These are phyloP conservation scores for Corythornis madagascariensis DNA, from an alignment of 2,113 vertebrate genomes.

Conservation along the genomic window DNA sequence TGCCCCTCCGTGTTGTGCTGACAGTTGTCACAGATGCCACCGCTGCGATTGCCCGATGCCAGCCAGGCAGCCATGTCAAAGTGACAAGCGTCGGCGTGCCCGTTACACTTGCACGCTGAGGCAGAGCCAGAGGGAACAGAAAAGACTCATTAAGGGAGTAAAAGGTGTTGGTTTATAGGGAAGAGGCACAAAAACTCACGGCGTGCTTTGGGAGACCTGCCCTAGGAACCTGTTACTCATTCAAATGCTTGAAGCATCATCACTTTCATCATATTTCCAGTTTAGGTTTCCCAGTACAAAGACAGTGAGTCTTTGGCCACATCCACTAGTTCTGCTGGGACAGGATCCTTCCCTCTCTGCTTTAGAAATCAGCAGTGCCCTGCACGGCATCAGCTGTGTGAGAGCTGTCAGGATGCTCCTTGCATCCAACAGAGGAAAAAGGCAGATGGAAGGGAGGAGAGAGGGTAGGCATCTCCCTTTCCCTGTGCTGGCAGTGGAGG, in stretches of 20 bases:
- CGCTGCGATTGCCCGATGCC: constrained; percentile 89
- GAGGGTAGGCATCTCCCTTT: neutral
- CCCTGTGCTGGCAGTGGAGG: neutral
- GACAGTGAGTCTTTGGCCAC: neutral
- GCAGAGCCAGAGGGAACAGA: neutral
- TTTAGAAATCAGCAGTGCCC: neutral
- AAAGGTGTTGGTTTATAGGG: neutral
- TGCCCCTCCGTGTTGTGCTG: constrained; percentile 92
- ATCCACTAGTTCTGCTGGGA: neutral
- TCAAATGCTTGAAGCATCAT: neutral
- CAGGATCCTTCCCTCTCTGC: neutral
- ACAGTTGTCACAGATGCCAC: constrained; percentile 88
- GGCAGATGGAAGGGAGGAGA: neutral
- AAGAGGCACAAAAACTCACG: neutral
- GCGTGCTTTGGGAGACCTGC: neutral
- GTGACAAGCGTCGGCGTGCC: constrained; percentile 88
- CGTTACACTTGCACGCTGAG: constrained; percentile 93
- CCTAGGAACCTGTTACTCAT: neutral
- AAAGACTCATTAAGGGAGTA: neutral
- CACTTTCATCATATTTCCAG: neutral
- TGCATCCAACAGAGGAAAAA: neutral
- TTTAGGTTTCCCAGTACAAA: neutral
- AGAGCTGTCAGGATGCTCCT: neutral
- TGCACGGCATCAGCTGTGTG: fast-evolving
- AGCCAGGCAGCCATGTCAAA: constrained; percentile 88